Conservation (phyloP, 2,797 vertebrate genomes). For the Myotis findleyi region DNA sequence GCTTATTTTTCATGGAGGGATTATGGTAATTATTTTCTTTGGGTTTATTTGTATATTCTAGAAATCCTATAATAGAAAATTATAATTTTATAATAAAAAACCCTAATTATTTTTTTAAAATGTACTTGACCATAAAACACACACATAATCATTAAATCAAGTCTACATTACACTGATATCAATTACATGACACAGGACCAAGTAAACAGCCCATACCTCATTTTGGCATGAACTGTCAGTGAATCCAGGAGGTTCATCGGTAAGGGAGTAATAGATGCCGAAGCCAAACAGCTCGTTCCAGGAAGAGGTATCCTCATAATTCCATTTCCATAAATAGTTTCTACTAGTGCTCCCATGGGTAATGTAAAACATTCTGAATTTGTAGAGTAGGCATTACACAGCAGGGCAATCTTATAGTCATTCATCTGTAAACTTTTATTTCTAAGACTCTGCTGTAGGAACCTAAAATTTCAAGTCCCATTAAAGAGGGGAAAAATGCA, state of each 20-base stretch:
- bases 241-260: conserved; percentile 99
- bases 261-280: conserved; percentile 95
- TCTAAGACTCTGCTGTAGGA: conserved; percentile 97
- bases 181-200: not conserved
- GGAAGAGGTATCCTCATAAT: conserved; percentile 95
- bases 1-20: not conserved
- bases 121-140: not conserved
- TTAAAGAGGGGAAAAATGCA: conserved; percentile 46
- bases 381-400: conserved; percentile 99
- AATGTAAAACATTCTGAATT: conserved; percentile 99
- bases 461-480: conserved; percentile 87
- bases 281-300: conserved; percentile 96
- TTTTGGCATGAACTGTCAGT: conserved; percentile 98
- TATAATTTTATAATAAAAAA: conserved; percentile 29
- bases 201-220: conserved; percentile 91
- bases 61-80: conserved; percentile 4
- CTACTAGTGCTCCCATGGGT: conserved; percentile 98
- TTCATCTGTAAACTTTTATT: conserved; percentile 98
- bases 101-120: not conserved
- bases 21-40: conserved; percentile 10
- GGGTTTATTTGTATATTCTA: not conserved
- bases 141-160: conserved; percentile 6
- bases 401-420: conserved; percentile 98
- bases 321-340: conserved; percentile 99
- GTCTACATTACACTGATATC: not conserved